Evolutionary conservation across 2,888 invertebrate genomes (phyloP).

Genomic region (Plutella xylostella): DNA sequence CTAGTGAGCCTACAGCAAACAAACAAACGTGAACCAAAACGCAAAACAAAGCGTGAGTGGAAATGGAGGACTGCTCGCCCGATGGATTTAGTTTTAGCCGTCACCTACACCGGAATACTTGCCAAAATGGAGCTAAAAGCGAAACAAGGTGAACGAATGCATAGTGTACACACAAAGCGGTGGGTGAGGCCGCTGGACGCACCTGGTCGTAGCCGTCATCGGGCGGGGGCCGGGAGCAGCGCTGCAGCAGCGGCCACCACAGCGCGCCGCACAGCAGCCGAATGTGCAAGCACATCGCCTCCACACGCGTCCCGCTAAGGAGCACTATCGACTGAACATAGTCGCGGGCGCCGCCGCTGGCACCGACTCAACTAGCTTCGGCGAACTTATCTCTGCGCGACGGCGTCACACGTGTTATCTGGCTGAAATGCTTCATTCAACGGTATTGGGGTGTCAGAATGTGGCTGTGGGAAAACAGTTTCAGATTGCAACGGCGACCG

Average conservation of each 20-base stretch:
- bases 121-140: conserved; percentile 48
- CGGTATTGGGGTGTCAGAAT: conserved; percentile 4
- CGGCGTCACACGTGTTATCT: conserved; percentile 35
- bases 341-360: conserved; percentile 46
- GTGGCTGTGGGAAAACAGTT: no score
- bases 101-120: conserved; percentile 32
- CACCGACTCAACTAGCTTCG: conserved; percentile 23
- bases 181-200: conserved; percentile 48
- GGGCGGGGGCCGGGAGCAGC: conserved; percentile 52
- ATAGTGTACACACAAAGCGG: conserved; percentile 9
- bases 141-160: conserved; percentile 32
- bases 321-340: conserved; percentile 62
- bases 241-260: conserved; percentile 62
- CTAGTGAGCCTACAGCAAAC: conserved; percentile 40
- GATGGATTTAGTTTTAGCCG: conserved; percentile 19
- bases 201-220: conserved; percentile 67
- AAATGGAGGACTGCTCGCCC: conserved; percentile 46
- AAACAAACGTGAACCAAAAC: conserved; percentile 41
- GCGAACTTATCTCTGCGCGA: conserved; percentile 50
- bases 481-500: no score
- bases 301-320: conserved; percentile 66
- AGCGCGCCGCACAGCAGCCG: conserved; percentile 64
- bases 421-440: no score
- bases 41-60: conserved; percentile 35
- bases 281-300: conserved; percentile 65